Conservation (phyloP, 2,888 invertebrate species). For the Drosophila niveifrons region DNA sequence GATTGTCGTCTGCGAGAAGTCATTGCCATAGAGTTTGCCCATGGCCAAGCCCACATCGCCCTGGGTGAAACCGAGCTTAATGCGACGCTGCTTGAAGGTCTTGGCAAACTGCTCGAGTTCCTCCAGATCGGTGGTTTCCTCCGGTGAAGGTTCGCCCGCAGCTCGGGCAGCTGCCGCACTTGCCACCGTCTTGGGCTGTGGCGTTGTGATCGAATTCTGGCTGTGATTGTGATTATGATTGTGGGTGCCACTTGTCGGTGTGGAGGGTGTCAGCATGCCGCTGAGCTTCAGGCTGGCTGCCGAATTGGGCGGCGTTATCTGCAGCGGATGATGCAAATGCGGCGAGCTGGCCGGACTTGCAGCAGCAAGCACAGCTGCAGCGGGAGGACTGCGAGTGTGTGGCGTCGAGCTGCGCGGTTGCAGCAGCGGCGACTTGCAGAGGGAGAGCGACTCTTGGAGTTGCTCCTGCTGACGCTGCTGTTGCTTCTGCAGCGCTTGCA, state of each 20-base stretch:
- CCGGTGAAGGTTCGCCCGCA: conserved; percentile 93
- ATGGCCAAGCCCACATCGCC: conserved; percentile 99
- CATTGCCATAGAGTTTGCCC: conserved; percentile 99
- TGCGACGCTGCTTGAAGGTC: conserved; percentile 98
- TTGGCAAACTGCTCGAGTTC: conserved; percentile 99
- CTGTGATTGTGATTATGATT: background rate
- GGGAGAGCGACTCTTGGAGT: conserved; percentile 54
- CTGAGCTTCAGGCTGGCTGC: conserved; percentile 83
- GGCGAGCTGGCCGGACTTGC: conserved; percentile 85
- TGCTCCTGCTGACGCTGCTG: conserved; percentile 6
- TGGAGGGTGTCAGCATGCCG: conserved; percentile 87
- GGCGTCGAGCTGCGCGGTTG: conserved; percentile 83
- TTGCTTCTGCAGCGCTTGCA: conserved; percentile 92
- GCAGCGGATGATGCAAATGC: conserved; percentile 63
- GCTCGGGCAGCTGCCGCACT: conserved; percentile 86
- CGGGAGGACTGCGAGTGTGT: conserved; percentile 84
- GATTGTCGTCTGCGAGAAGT: conserved; percentile 99
- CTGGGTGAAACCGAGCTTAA: conserved; percentile 99
- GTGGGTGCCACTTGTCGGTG: conserved; percentile 86
- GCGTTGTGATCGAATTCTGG: conserved; percentile 83
- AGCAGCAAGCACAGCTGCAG: conserved; percentile 12
- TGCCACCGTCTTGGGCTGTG: conserved; percentile 86
- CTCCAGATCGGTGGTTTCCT: conserved; percentile 98
- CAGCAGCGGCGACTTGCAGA: conserved; percentile 54
- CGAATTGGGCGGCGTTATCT: conserved; percentile 86